Evolutionary conservation across 2,888 invertebrate species (phyloP).

Genomic region (Xestia ashworthii): DNA sequence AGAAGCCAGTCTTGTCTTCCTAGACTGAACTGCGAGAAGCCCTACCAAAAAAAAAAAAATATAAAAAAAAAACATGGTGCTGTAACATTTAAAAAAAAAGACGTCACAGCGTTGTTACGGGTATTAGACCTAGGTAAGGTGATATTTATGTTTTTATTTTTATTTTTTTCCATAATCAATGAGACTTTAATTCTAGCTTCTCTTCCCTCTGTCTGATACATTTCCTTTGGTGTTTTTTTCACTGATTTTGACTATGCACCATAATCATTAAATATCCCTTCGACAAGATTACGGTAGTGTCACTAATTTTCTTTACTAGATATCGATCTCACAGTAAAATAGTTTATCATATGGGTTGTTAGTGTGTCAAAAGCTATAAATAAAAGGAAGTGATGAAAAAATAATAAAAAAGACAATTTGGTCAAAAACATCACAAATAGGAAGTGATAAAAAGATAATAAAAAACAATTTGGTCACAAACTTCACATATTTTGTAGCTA

Average conservation of each 20-base stretch:
- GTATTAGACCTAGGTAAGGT: too few relatives aligned
- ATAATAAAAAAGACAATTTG: slow-evolving; percentile 16
- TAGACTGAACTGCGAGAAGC: too few relatives aligned
- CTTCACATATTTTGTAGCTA: too few relatives aligned
- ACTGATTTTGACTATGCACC: neutral
- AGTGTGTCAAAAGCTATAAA: slow-evolving; percentile 24
- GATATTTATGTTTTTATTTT: too few relatives aligned
- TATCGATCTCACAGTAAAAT: neutral
- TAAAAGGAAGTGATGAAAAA: slow-evolving; percentile 40
- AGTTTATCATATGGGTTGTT: neutral
- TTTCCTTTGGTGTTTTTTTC: neutral
- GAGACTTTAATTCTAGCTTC: neutral
- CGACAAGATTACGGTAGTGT: neutral
- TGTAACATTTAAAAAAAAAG: too few relatives aligned
- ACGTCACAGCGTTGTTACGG: too few relatives aligned
- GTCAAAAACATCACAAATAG: slow-evolving; percentile 25
- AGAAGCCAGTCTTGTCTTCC: too few relatives aligned
- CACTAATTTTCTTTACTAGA: neutral
- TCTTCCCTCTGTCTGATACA: neutral
- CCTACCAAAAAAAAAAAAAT: too few relatives aligned
- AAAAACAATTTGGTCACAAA: too few relatives aligned
- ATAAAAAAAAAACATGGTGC: too few relatives aligned
- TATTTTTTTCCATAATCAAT: neutral
- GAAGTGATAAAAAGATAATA: slow-evolving; percentile 24
- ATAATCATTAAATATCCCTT: neutral